Conservation (phyloP, 2,113 vertebrate genomes). For the Charina bottae region DNA sequence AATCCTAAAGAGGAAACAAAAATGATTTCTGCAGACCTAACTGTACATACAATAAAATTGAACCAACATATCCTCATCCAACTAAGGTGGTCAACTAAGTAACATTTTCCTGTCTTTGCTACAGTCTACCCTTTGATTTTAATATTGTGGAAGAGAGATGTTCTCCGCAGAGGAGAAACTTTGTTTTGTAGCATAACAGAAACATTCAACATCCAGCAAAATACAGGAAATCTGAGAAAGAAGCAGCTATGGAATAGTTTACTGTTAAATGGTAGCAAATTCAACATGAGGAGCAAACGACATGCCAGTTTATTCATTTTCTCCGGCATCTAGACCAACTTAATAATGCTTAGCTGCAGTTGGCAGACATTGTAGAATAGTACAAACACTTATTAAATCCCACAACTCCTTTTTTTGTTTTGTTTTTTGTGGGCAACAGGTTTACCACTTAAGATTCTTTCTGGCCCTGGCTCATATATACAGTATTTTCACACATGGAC, state of each 20-base stretch:
- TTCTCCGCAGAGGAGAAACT: neutral
- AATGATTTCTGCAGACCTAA: neutral
- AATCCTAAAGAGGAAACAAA: neutral
- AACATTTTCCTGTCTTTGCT: neutral
- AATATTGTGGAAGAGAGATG: neutral
- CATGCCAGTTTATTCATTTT: neutral
- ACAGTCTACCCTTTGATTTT: neutral
- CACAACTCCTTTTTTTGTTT: neutral
- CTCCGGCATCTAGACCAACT: neutral
- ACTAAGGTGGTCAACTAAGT: no score
- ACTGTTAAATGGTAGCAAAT: neutral
- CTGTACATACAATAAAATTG: neutral
- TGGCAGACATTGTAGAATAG: neutral
- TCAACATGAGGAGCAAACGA: neutral
- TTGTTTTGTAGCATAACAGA: neutral
- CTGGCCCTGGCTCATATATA: neutral
- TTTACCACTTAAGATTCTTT: neutral
- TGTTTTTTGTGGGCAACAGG: neutral
- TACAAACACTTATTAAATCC: neutral
- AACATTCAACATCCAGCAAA: fast-evolving
- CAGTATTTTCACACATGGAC: neutral
- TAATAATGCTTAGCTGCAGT: slow-evolving; percentile 7
- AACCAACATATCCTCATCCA: no score
- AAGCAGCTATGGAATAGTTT: neutral
- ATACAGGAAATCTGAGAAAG: neutral